Conservation (phyloP, 2,797 vertebrate genomes). For the Acanthurus tractus region DNA sequence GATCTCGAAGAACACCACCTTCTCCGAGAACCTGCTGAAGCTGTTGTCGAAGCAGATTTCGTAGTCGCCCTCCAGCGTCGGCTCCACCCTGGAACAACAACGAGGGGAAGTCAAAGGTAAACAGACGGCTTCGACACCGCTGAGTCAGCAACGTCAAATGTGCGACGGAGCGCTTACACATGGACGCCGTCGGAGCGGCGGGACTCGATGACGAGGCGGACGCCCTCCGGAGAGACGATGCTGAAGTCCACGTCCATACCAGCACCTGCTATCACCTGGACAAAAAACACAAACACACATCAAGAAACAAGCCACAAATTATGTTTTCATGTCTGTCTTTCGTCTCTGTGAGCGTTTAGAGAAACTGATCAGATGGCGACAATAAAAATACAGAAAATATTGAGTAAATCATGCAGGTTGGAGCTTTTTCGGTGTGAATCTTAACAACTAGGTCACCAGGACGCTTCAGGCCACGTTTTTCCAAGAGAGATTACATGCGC, state of each 20-base stretch:
- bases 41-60: constrained; percentile 94
- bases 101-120: neutral
- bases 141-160: neutral
- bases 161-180: constrained; percentile 82
- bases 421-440: neutral
- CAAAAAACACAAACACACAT: constrained; percentile 25
- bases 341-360: neutral
- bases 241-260: constrained; percentile 93
- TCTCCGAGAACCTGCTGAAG: constrained; percentile 94
- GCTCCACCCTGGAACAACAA: constrained; percentile 85
- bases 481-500: neutral
- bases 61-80: constrained; percentile 91
- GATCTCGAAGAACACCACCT: constrained; percentile 95
- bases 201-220: constrained; percentile 82
- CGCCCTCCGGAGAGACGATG: constrained; percentile 87
- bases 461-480: neutral
- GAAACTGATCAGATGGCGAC: neutral
- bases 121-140: neutral
- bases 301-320: neutral
- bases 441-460: neutral
- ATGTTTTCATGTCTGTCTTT: neutral
- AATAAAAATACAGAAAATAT: neutral
- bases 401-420: neutral
- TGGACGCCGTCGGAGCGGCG: constrained; percentile 92
- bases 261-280: constrained; percentile 92